Evolutionary conservation across 2,113 vertebrate species (phyloP), one percentile per base, ranked within the genome.

Genomic region (Cardinalis cardinalis): DNA sequence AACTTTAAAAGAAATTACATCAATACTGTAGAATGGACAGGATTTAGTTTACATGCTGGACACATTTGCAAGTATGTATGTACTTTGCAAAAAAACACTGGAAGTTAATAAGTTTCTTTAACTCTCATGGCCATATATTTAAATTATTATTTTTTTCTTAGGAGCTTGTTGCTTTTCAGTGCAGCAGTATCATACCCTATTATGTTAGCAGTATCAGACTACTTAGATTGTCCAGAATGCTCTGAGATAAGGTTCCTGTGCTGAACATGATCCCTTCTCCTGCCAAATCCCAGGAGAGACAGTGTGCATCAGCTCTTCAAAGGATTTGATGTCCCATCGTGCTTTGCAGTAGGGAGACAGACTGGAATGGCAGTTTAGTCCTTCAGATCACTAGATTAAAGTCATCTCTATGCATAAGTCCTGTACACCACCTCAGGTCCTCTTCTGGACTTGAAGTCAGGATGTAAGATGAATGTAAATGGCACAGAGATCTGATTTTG

Each of bases 1-100:
- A 78, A 87, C 81, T 84, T 93, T 89, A 87, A 96, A 93, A 95
- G 71, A 87, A 95, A 46, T 83, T 68, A 87, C 65, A 87, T 79
- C 84, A 93, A 87, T 72, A 95, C 79, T 80, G 77, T 68, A 89
- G 70, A 84, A 74, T 76, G 89, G 68, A 87, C 49, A 78, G 46
- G 78, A 95, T 34, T 90, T 60, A 36, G 13, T 84, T 87, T 92
- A 89, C 34, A 89, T 90, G 88, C 76, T 7, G 0, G 56, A 58
- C 78, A 75, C 41, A 80, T 92, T 79, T 79, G 84, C 63, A 94
- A 58, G 40, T 64, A 79, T 92, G 87, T 76, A 87, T 48, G 63
- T 44, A 87, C 70, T 94, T 90, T 46, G 70, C 77, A 89, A 80
- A 74, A 82, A 76, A 93, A 72, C 91, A 91, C 84, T 96, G 38